Evolutionary conservation across 2,797 vertebrate species (phyloP).

Genomic region (Steatocranus sp.): DNA sequence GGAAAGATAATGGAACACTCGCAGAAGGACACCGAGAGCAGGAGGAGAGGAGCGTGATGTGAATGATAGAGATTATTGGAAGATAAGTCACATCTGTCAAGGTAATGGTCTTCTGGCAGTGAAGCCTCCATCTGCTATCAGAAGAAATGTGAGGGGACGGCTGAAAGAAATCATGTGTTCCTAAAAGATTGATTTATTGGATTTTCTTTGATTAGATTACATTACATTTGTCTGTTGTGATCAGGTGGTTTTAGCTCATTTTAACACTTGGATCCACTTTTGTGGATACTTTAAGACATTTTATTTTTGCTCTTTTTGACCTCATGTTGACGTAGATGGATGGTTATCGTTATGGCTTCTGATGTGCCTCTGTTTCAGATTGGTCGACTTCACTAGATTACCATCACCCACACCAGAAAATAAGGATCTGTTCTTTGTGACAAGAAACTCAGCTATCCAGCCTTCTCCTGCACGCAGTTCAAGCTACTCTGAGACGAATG

Average conservation of each 20-base stretch:
- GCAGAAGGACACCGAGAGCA: constrained; percentile 18
- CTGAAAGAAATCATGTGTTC: neutral
- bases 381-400: constrained; percentile 97
- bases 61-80: constrained; percentile 49
- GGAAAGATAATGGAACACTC: constrained; percentile 6
- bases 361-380: constrained; percentile 72
- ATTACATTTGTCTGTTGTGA: neutral
- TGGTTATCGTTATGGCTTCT: neutral
- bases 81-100: constrained; percentile 56
- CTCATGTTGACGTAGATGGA: neutral
- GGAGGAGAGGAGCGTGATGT: constrained; percentile 29
- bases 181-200: neutral
- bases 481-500: constrained; percentile 98
- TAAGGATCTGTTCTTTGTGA: constrained; percentile 99
- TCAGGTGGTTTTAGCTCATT: neutral
- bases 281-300: neutral
- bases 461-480: constrained; percentile 96
- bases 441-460: constrained; percentile 92
- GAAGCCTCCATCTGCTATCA: constrained; percentile 21
- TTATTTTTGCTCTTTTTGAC: neutral
- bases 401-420: constrained; percentile 99
- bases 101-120: constrained; percentile 52
- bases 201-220: neutral
- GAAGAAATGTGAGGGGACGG: neutral
- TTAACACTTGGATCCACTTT: neutral